Conservation (phyloP, 2,113 vertebrate genomes). For the Montifringilla adamsi region DNA sequence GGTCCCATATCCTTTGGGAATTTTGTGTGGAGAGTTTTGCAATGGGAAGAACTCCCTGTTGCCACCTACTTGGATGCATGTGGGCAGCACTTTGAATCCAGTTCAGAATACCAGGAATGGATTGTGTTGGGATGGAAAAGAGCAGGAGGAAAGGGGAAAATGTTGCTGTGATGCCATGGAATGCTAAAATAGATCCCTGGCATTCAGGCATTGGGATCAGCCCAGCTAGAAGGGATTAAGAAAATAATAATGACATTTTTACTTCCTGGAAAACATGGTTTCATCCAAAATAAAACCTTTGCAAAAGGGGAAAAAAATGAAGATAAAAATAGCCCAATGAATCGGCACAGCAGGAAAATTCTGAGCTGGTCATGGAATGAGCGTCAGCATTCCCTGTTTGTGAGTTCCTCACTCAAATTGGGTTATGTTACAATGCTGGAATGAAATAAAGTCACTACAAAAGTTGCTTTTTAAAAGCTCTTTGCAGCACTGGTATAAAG, state of each 20-base stretch:
- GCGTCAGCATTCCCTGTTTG: background rate
- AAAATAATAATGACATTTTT: background rate
- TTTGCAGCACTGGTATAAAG: background rate
- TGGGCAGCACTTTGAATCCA: background rate
- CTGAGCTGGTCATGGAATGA: background rate
- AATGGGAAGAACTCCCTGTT: background rate
- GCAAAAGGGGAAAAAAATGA: background rate
- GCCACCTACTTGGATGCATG: background rate
- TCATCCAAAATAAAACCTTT: conserved; percentile 6
- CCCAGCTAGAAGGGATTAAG: background rate
- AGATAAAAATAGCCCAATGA: background rate
- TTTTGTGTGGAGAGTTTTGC: background rate
- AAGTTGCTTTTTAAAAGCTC: background rate
- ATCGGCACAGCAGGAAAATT: conserved; percentile 1
- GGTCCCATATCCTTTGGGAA: background rate
- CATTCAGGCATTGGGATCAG: background rate
- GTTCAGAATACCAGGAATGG: background rate
- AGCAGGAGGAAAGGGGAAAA: background rate
- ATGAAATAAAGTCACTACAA: background rate
- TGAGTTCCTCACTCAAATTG: background rate
- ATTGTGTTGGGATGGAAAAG: background rate
- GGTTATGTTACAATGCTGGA: background rate
- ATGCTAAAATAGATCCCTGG: background rate
- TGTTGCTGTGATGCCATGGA: background rate
- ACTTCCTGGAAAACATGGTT: background rate